phyloP scores from a whole-genome alignment of 1,140 invertebrate genomes.

The Ceratina japonica region DNA sequence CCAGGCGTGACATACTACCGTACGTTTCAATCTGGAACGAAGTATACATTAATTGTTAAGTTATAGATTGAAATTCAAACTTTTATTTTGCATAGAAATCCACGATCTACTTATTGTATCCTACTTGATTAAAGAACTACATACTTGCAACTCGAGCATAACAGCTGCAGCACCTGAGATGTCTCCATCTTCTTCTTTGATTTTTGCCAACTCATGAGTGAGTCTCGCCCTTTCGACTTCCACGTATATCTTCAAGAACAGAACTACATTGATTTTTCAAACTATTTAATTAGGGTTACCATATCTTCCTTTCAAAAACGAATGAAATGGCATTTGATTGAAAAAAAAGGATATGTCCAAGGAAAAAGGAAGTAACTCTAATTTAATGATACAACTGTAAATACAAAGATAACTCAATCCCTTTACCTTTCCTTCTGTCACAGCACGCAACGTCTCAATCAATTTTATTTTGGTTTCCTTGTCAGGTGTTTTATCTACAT shows the following conservation, averaged over 20 bases:
- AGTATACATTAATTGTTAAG: background rate
- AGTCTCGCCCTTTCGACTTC: constrained; percentile 98
- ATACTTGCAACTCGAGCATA: constrained; percentile 95
- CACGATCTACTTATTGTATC: background rate
- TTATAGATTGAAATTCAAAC: background rate
- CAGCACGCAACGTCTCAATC: constrained; percentile 96
- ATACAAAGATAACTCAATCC: background rate
- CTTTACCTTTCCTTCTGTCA: constrained; percentile 96
- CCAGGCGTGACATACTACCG: constrained; percentile 98
- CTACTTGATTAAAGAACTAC: background rate
- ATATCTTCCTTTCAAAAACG: too few species aligned
- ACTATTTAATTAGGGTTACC: background rate
- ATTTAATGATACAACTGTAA: background rate
- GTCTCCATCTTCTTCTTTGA: constrained; percentile 96
- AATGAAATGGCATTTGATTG: too few species aligned
- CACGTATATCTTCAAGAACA: constrained; percentile 92
- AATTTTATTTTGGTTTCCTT: constrained; percentile 95
- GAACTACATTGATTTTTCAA: background rate
- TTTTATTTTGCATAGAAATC: too few species aligned
- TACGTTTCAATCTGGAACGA: constrained; percentile 93
- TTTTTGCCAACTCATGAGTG: constrained; percentile 95
- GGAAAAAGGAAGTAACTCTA: too few species aligned
- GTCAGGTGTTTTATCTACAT: constrained; percentile 95
- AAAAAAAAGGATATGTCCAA: too few species aligned
- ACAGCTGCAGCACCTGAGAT: constrained; percentile 94